Evolutionary conservation across 2,888 invertebrate species (phyloP), one percentile per base, ranked within the genome.

Genomic region (Cremastinae sp.): DNA sequence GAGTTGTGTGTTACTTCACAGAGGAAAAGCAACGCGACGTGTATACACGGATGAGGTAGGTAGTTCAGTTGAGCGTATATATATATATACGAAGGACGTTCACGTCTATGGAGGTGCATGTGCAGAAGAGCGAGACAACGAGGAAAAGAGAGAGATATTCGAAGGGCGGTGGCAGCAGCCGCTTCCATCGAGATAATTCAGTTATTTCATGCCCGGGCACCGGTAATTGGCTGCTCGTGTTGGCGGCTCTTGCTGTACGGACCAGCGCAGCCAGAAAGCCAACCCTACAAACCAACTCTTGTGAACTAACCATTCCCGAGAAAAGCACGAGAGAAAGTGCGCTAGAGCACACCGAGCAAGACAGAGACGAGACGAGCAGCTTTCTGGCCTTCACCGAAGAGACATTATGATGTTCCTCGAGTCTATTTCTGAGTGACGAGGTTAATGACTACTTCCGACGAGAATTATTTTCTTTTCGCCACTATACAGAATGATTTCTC

Each of bases 201-300:
- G 88, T 88, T 88, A 88, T 87, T 87, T 87, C 86, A 85, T 87
- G 85, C 87, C 84, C 85, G 82, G 85, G 84, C 82, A 88, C 86
- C 87, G 85, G 87, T 88, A 88, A 88, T 88, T 88, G 88, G 87
- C 85, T 86, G 84, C 70, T 70, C 85, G 86, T 81, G 82, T 83
- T 84, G 84, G 80, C 79, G 79, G 82, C 82, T 80, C 70, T 70
- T 36, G 53, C 43, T 61, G 45, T 70, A 70, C 79, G 80, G 81
- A 81, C 81, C 75, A 81, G 78, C 79, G 81, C 79, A 75, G 70
- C 62, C 70, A 56, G 45, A 66, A 75, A 61, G 58, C 65, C 53
- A 72, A 72, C 76, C 72, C 74, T 69, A 66, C 78, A 75, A 79
- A 79, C 78, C 75, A 74, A 74, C 77, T 70, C 70, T 71, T 71